Percentiles rank a stretch among this genome's conserved stretches.
phyloP scores from a whole-genome alignment of 2,797 vertebrate genomes.

The Picus viridis region DNA sequence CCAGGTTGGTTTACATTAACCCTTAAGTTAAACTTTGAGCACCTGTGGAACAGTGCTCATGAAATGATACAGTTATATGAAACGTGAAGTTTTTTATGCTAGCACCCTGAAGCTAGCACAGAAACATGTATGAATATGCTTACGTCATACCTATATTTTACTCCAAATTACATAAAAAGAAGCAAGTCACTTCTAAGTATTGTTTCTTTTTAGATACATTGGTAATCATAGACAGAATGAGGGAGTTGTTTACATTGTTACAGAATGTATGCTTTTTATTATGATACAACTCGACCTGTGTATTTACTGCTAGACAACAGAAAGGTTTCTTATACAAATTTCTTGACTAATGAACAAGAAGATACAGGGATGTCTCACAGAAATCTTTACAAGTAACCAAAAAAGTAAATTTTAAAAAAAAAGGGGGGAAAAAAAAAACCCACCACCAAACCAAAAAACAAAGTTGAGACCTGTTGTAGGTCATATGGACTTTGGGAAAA shows the following conservation, averaged over 20 bases:
- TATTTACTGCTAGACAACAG: background rate
- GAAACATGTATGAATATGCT: background rate
- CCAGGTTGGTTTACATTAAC: background rate
- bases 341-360: background rate
- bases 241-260: background rate
- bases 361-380: background rate
- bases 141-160: background rate
- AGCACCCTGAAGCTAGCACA: background rate
- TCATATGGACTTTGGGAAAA: background rate
- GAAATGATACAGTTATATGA: background rate
- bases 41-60: background rate
- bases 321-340: background rate
- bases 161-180: background rate
- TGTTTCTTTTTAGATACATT: background rate
- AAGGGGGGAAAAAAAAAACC: too few species aligned
- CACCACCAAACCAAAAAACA: background rate
- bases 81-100: background rate
- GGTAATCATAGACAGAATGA: background rate
- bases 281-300: background rate
- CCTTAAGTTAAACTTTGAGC: background rate
- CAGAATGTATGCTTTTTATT: background rate
- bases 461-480: background rate
- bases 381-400: background rate
- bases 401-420: background rate
- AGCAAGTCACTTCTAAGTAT: background rate